Base-by-base conservation (phyloP, 1,140 invertebrate species). In the Polyergus mexicanus region DNA sequence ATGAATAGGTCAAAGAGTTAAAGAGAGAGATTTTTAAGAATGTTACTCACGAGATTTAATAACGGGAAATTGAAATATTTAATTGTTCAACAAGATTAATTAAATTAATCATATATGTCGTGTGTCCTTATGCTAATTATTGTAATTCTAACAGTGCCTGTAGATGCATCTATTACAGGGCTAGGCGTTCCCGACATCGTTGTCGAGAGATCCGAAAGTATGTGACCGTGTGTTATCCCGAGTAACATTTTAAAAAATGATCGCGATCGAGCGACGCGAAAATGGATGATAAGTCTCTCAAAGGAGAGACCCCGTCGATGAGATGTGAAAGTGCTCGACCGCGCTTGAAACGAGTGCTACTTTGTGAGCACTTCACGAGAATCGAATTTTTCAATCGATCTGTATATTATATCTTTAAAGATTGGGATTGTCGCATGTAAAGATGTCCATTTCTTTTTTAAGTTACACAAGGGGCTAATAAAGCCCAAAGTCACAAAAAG, bases 321-420 rank as follows among this genome's bases (percentile, higher is more conserved):
- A 71, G 11, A 65, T 58, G 84, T 86, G 72, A 87, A 87, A 87
- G 86, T 85, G 44, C 32, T 65, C 62, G 44, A 41, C 7, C 7
- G 62, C 65, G 56, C 65, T 56, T 44, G 19, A n/a, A 28, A 54
- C 44, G 51, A 76, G 32, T 62, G 16, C 22, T 32, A 44, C 58
- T 74, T 3, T n/a, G 19, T 28, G 47, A 51, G n/a, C 22, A 35
- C 22, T 84, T 63, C 6, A 1, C 16, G 10, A 19, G n/a, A 25
- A 54, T 65, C 22, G 58, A 65, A 69, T 54, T 68, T 22, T 10
- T 69, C 22, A 25, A 28, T 68, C 47, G 77, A 72, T 32, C 38
- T 32, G 32, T 25, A 58, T 72, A 58, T 35, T 25, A 25, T 44
- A 35, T 44, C 38, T 22, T 72, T 19, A 16, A 10, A 32, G 28